Percentiles rank a stretch among this genome's conserved stretches.
Evolutionary conservation across 2,888 invertebrate genomes (phyloP).

Genomic region (Invenusta paracnida): DNA sequence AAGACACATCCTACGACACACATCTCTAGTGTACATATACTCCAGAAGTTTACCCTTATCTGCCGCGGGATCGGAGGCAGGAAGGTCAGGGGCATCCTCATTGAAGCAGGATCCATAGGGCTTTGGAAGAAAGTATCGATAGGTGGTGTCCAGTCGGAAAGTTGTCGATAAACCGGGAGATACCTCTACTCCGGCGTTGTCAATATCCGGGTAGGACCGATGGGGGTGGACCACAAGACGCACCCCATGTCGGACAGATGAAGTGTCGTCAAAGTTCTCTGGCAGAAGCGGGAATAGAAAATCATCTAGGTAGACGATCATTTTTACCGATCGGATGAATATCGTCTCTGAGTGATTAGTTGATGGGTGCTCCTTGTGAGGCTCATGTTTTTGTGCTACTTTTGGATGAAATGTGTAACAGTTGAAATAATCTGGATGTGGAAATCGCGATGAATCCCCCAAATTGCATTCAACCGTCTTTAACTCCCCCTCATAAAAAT

Average conservation of each 20-base stretch:
- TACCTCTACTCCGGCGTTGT: not conserved
- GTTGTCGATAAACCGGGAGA: conserved; percentile 11
- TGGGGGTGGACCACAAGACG: not conserved
- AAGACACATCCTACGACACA: not conserved
- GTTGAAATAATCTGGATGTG: conserved; percentile 2
- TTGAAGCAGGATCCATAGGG: not conserved
- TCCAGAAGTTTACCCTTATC: not conserved
- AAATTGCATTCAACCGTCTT: not conserved
- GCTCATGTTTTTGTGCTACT: not conserved
- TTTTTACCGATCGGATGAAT: not conserved
- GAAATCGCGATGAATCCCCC: not conserved
- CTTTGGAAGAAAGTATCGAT: not conserved
- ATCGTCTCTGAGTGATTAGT: not conserved
- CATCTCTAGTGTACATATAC: conserved; percentile 3
- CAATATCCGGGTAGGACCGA: not conserved
- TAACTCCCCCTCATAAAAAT: not conserved
- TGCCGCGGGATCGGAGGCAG: not conserved
- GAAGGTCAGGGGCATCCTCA: not conserved
- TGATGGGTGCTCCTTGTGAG: not conserved
- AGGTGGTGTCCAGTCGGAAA: not conserved
- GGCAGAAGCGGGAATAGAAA: not conserved
- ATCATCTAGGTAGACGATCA: conserved; percentile 7
- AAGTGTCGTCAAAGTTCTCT: not conserved
- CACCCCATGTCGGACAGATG: not conserved
- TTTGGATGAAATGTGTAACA: not conserved